Base-by-base conservation (phyloP, 2,113 vertebrate species). In the Takifugu flavidus region DNA sequence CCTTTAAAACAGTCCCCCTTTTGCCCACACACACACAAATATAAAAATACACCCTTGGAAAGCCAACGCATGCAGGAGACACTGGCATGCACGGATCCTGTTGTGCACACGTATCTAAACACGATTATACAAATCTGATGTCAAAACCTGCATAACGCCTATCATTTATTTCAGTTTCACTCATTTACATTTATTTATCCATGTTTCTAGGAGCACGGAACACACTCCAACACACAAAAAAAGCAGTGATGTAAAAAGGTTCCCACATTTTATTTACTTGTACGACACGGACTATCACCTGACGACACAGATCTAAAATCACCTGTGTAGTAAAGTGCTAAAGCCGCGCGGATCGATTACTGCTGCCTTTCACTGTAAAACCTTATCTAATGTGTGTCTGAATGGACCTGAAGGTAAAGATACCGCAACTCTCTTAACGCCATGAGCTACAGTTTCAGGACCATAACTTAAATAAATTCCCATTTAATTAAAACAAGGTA, bases 1-100 rank as follows among this genome's bases (percentile, higher is more conserved):
- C 92, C 92, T 93, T 91, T 91, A 65, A 62, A 67, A 65, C 72
- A 53, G 49, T 77, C 55, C 63, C 65, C 25, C 55, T 54, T 56
- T 56, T 51, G 45, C 75, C 69, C 72, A 82, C 78, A 67, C 74
- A 67, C 54, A 61, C 53, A 66, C 27, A 67, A 46, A 55, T 59
- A 59, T 49, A 61, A 53, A 73, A 44, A 67, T 3, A 59, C 29
- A 42, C 55, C 8, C 15, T 13, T 13, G 64, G 27, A 65, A 20
- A 65, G 39, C 25, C 42, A 13, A 12, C 25, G 54, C 60, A 67
- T 4, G 20, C n/a, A 47, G 13, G 27, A n/a, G 31, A 15, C 58
- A 63, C 53, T 4, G 4, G 15, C 39, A 51, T n/a, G 2, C 3
- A 28, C 3, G 44, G 27, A 65, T 14, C 51, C 43, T 25, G 12